Base-by-base conservation (phyloP, 2,797 vertebrate genomes). In the Malurus splendens region DNA sequence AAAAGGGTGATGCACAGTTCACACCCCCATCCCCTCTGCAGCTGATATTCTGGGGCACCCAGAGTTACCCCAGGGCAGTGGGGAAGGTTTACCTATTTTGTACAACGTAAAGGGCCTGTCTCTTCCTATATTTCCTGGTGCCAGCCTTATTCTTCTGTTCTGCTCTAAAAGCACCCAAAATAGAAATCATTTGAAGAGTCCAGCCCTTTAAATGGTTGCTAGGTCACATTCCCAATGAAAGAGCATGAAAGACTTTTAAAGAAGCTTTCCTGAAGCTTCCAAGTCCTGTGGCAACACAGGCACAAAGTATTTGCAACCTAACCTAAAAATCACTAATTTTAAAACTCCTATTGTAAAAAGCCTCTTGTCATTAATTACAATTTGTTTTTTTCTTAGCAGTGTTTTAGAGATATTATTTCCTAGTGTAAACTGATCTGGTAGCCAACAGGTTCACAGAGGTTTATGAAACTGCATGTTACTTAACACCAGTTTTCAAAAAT, bases 11-110 rank as follows among this genome's bases (percentile, higher is more conserved):
- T 6, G 28, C 25, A 17, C 17, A 41, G 9, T 27, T 51, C 11
- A 36, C 20, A 11, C 3, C 25, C 14, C 11, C 28, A 30, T 16
- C 41, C 25, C 30, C 56, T 4, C 33, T 33, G 23, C 45, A 91
- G 62, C 9, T 2, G 23, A 45, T 6, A 7, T 0, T 2, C 39
- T 32, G 25, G 22, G n/a, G 74, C 59, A 51, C 22, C 0, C 0
- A 57, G 20, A 74, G 16, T 25, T 24, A 65, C 36, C 70, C 59
- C 0, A 0, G 12, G 57, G 73, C 3, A 2, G n/a, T 6, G 39
- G 20, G 78, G 30, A 82, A 18, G 0, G 0, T 0, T 72, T 66
- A 78, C 83, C 83, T 59, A 64, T 45, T 91, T 32, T 25, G 9
- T 25, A 56, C 6, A 2, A 78, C 45, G 7, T 18, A 22, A 74